Conservation (phyloP, 2,797 vertebrate genomes). For the Trachurus trachurus region DNA sequence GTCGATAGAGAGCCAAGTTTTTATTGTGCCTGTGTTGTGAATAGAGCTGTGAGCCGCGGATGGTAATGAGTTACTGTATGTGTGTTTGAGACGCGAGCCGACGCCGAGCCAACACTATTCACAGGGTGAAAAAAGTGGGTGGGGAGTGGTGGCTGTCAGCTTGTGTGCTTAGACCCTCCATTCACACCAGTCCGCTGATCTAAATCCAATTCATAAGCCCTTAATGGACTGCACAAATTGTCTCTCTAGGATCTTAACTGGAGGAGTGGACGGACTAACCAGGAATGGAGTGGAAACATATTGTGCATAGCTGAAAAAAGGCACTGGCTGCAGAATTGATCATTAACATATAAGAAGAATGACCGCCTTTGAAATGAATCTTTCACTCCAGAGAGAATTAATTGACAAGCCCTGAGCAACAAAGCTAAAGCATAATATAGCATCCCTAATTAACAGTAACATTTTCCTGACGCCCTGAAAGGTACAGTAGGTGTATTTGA, state of each 20-base stretch:
- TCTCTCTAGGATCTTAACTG: slow-evolving; percentile 75
- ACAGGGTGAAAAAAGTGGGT: slow-evolving; percentile 39
- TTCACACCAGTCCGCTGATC: slow-evolving; percentile 70
- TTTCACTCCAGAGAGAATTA: not conserved
- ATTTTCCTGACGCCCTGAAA: not conserved
- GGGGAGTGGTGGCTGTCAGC: slow-evolving; percentile 53
- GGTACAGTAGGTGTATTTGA: not conserved
- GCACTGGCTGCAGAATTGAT: slow-evolving; percentile 19
- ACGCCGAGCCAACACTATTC: slow-evolving; percentile 44
- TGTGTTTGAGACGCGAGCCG: slow-evolving; percentile 36
- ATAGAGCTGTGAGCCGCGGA: slow-evolving; percentile 48
- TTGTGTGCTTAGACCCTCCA: slow-evolving; percentile 64
- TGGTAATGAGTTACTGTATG: slow-evolving; percentile 46
- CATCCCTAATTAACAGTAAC: not conserved
- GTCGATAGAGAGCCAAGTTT: slow-evolving; percentile 44
- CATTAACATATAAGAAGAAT: slow-evolving; percentile 11
- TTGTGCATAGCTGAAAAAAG: slow-evolving; percentile 36
- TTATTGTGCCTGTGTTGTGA: slow-evolving; percentile 52
- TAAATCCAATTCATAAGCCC: slow-evolving; percentile 85
- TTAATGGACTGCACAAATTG: slow-evolving; percentile 85
- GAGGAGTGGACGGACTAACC: slow-evolving; percentile 58
- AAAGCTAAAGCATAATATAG: not conserved
- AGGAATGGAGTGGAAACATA: slow-evolving; percentile 55
- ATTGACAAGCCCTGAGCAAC: not conserved
- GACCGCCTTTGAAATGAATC: slow-evolving; percentile 14